Evolutionary conservation across 1,140 invertebrate genomes (phyloP).

Genomic region (Antheraea mylitta): DNA sequence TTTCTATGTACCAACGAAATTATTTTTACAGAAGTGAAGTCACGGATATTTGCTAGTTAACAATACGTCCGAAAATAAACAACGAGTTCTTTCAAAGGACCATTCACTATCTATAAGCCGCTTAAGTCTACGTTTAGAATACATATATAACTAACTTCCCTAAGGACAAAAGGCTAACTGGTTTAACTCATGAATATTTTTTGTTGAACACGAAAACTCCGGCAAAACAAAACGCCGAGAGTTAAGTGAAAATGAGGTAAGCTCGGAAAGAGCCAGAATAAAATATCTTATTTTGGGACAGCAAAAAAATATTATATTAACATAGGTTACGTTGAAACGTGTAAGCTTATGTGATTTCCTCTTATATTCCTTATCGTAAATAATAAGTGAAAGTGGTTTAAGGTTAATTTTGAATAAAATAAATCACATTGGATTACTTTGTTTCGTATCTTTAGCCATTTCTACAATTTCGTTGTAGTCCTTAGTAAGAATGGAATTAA

Average conservation of each 20-base stretch:
- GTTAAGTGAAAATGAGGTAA: constrained; percentile 9
- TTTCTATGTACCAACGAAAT: too few species aligned
- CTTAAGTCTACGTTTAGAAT: not conserved
- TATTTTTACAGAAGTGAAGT: too few species aligned
- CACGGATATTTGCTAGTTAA: too few species aligned
- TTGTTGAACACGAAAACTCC: not conserved
- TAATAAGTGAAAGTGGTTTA: too few species aligned
- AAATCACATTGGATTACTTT: too few species aligned
- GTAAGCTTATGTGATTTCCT: too few species aligned
- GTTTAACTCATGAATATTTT: constrained; percentile 10
- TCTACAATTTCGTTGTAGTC: too few species aligned
- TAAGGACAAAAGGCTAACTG: constrained; percentile 1
- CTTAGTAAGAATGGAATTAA: too few species aligned
- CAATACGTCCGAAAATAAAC: not conserved
- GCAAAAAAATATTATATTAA: not conserved
- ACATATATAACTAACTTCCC: not conserved
- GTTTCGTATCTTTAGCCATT: too few species aligned
- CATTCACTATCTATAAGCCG: not conserved
- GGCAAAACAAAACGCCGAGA: constrained; percentile 8
- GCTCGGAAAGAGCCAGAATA: not conserved
- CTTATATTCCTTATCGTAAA: too few species aligned
- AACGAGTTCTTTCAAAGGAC: not conserved
- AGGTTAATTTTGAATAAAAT: too few species aligned
- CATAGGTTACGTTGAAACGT: too few species aligned
- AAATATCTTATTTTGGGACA: constrained; percentile 2